A percentile compares a stretch with the other conserved stretches of the same genome.
These are phyloP conservation scores for Callimorpha dominula DNA, from an alignment of 2,888 invertebrate species.

Conservation along the genomic window DNA sequence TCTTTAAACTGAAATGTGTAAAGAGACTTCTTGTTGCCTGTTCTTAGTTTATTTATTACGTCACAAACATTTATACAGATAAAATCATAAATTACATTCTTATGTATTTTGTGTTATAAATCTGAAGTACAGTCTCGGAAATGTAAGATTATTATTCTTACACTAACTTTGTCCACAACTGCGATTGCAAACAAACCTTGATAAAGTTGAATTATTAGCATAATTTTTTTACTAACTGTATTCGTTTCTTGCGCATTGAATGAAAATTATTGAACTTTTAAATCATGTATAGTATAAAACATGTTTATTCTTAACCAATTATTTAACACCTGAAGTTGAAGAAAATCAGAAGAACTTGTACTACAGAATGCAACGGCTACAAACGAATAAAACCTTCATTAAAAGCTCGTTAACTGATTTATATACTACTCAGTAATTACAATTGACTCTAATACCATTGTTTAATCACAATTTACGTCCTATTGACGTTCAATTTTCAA, in stretches of 20 bases:
- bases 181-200: background rate
- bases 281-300: background rate
- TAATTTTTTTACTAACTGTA: background rate
- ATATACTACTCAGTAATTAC: background rate
- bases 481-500: background rate
- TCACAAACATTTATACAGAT: background rate
- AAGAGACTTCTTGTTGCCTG: background rate
- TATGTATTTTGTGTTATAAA: background rate
- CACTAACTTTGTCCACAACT: background rate
- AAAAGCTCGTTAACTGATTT: background rate
- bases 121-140: slow-evolving; percentile 3
- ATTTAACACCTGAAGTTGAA: background rate
- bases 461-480: background rate
- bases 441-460: background rate
- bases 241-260: background rate
- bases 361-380: background rate
- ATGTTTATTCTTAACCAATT: background rate
- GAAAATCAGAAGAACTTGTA: background rate
- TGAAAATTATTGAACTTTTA: background rate
- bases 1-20: background rate
- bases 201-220: background rate
- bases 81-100: slow-evolving; percentile 2
- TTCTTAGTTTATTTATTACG: background rate
- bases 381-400: background rate
- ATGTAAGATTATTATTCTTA: background rate